Evolutionary conservation across 2,797 vertebrate species (phyloP).

Genomic region (Sebastes iracundus): DNA sequence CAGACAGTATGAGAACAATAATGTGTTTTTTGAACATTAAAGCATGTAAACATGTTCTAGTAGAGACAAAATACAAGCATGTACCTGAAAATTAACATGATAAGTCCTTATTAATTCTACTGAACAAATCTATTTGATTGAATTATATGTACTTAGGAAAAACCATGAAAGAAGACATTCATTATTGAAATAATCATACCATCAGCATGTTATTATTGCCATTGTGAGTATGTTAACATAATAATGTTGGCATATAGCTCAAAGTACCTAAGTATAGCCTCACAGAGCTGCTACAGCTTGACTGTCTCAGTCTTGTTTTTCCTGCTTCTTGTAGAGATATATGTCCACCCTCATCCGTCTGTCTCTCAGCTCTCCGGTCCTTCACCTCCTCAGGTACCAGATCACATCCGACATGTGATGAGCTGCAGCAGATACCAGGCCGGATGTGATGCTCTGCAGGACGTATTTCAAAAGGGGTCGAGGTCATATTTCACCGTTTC

Average conservation of each 20-base stretch:
- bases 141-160: too few relatives aligned
- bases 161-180: not conserved
- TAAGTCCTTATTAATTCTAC: too few relatives aligned
- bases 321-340: not conserved
- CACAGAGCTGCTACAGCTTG: not conserved
- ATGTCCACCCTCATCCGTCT: not conserved
- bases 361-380: not conserved
- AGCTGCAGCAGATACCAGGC: conserved; percentile 85
- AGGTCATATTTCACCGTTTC: conserved; percentile 93
- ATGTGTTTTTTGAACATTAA: too few relatives aligned
- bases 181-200: not conserved
- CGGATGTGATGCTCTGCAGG: conserved; percentile 81
- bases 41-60: too few relatives aligned
- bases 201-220: not conserved
- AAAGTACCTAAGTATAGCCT: not conserved
- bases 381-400: conserved; percentile 71
- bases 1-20: too few relatives aligned
- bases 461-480: conserved; percentile 83
- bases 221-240: not conserved
- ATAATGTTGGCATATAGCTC: not conserved
- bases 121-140: too few relatives aligned
- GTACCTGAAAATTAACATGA: too few relatives aligned
- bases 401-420: conserved; percentile 80
- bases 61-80: too few relatives aligned
- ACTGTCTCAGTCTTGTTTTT: not conserved